Base-by-base conservation (phyloP, 2,113 vertebrate genomes). In the Nicator chloris region DNA sequence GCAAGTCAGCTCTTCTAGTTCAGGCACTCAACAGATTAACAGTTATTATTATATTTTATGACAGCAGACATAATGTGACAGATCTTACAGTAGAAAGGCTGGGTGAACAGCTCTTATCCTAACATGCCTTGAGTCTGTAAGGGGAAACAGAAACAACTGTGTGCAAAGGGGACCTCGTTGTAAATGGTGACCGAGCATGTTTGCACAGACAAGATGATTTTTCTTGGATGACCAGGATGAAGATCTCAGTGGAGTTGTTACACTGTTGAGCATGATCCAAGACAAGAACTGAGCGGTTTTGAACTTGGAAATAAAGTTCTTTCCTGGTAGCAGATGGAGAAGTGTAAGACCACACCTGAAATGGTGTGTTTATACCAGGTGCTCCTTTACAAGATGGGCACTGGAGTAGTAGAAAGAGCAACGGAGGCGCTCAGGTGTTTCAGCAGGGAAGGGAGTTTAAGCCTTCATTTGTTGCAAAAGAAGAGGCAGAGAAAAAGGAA, bases 361-460 rank as follows among this genome's bases (percentile, higher is more conserved):
- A 97, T 49, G 40, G 47, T 91, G 90, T 93, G 93, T 95, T 96
- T 97, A 95, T 90, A 75, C 92, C 92, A 88, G 82, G 90, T 88
- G 95, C 69, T 90, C 60, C 49, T 93, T 90, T 53, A 90, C 64
- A 83, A 75, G 64, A 24, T 4, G 54, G 73, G 95, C 37, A 71
- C n/a, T 21, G 14, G 76, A 84, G 95, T 40, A 51, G 69, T 50
- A 86, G 93, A 94, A 95, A 82, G 71, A 95, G 86, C 86, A 85
- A 60, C 27, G 0, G 78, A 47, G 22, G 13, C 33, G 51, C 92
- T 95, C 57, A 3, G 94, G 92, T 96, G 65, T 91, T 77, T 63
- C 86, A 79, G 54, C 35, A 49, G 70, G 61, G 35, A 64, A 78
- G 75, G 49, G 82, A 94, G 61, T 88, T 96, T 91, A 90, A 70